These are phyloP conservation scores for Nematostella vectensis DNA, from an alignment of 92 coral and sea anemone species.

Conservation along the genomic window DNA sequence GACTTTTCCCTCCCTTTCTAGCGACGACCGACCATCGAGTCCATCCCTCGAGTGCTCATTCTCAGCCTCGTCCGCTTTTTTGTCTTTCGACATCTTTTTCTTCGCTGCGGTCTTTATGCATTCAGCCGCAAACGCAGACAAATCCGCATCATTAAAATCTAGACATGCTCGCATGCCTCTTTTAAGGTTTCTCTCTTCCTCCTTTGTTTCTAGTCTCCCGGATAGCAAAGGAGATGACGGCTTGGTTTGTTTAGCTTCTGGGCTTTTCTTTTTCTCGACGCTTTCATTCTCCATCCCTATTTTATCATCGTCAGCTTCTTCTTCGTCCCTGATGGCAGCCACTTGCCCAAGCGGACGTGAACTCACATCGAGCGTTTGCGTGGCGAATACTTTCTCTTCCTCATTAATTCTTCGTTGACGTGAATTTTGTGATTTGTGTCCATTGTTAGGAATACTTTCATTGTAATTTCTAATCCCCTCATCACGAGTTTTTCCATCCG, in stretches of 20 bases:
- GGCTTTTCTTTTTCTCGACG: not conserved
- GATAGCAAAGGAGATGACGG: not conserved
- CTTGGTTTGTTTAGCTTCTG: not conserved
- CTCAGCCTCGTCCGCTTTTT: not conserved
- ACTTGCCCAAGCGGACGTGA: not conserved
- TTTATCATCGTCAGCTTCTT: not conserved
- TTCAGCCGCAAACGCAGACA: constrained; percentile 21
- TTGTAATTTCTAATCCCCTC: not conserved
- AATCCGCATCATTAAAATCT: constrained; percentile 13
- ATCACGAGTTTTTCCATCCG: not conserved
- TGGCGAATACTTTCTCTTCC: not conserved
- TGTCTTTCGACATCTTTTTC: constrained; percentile 9
- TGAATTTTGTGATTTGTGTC: not conserved
- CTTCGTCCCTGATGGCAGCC: not conserved
- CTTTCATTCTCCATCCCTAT: not conserved
- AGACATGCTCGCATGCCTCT: constrained; percentile 18
- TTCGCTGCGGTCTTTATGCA: constrained; percentile 25
- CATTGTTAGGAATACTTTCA: not conserved
- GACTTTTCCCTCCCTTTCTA: not conserved
- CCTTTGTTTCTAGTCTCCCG: not conserved
- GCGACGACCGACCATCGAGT: not conserved
- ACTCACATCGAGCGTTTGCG: not conserved
- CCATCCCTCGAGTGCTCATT: not conserved
- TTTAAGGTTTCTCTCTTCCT: not conserved
- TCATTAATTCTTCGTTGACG: not conserved